These are phyloP conservation scores for Gastrophryne carolinensis DNA, from an alignment of 2,797 vertebrate genomes.

Conservation along the genomic window DNA sequence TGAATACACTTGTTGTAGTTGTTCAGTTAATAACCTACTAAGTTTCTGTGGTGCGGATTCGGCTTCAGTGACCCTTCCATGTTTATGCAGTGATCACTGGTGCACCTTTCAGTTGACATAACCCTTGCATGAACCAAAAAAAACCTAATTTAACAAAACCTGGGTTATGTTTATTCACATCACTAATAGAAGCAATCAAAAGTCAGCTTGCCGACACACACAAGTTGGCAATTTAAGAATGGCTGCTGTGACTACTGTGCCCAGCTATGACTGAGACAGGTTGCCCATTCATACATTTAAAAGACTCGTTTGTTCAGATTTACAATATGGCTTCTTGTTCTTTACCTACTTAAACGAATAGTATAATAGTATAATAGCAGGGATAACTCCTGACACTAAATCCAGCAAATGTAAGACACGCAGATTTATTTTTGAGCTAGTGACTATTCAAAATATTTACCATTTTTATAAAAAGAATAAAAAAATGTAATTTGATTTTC, in stretches of 20 bases:
- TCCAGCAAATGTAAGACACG: constrained; percentile 1
- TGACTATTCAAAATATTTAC: too few species aligned
- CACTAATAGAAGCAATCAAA: constrained; percentile 34
- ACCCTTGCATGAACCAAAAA: constrained; percentile 32
- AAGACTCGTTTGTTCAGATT: constrained; percentile 32
- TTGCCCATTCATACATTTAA: constrained; percentile 37
- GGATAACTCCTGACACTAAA: constrained; percentile 17
- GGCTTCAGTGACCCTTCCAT: constrained; percentile 13
- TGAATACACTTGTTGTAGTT: constrained; percentile 28
- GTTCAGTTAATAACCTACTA: constrained; percentile 26
- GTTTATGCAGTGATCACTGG: constrained; percentile 29
- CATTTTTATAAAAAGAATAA: too few species aligned
- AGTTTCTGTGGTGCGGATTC: constrained; percentile 17
- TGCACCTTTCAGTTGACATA: constrained; percentile 31
- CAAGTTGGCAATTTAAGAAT: not conserved
- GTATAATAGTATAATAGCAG: constrained; percentile 36
- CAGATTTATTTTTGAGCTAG: not conserved
- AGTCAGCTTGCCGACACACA: constrained; percentile 9
- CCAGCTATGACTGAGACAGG: constrained; percentile 19
- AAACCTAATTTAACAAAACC: constrained; percentile 42
- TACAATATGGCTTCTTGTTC: constrained; percentile 38
- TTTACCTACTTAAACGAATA: constrained; percentile 37
- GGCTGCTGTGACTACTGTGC: constrained; percentile 30
- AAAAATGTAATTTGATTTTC: too few species aligned
- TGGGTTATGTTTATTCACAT: constrained; percentile 25